Evolutionary conservation across 2,797 vertebrate species (phyloP).

Genomic region (Lycodopsis pacificus): DNA sequence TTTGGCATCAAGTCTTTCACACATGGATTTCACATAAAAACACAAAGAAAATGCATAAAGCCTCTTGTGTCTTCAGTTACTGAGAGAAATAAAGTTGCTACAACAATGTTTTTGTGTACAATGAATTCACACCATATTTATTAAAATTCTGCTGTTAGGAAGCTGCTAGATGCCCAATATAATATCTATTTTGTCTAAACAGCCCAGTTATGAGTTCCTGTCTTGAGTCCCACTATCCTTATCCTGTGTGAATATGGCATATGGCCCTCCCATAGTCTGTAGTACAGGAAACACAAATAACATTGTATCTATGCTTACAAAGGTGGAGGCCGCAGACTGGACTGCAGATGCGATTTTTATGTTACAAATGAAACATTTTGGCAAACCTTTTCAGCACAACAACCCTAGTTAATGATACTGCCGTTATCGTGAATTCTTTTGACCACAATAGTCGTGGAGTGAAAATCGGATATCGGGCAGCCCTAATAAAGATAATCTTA

Average conservation of each 20-base stretch:
- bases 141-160: background rate
- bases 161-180: background rate
- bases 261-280: background rate
- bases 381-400: background rate
- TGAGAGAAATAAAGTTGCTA: background rate
- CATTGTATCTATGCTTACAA: constrained; percentile 32
- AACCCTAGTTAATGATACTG: background rate
- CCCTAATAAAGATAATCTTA: constrained; percentile 8
- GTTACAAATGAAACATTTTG: constrained; percentile 37
- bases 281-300: constrained; percentile 25
- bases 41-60: background rate
- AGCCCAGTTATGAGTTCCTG: background rate
- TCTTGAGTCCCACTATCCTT: background rate
- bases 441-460: background rate
- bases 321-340: constrained; percentile 1
- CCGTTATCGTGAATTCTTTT: background rate
- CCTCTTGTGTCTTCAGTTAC: background rate
- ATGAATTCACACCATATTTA: background rate
- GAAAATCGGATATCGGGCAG: background rate
- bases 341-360: constrained; percentile 8
- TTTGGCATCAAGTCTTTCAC: background rate
- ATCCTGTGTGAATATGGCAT: constrained; percentile 6
- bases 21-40: background rate
- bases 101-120: background rate
- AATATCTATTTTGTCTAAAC: background rate